These are phyloP conservation scores for Oasisia sp. DNA, from an alignment of 2,888 invertebrate genomes.

Conservation along the genomic window DNA sequence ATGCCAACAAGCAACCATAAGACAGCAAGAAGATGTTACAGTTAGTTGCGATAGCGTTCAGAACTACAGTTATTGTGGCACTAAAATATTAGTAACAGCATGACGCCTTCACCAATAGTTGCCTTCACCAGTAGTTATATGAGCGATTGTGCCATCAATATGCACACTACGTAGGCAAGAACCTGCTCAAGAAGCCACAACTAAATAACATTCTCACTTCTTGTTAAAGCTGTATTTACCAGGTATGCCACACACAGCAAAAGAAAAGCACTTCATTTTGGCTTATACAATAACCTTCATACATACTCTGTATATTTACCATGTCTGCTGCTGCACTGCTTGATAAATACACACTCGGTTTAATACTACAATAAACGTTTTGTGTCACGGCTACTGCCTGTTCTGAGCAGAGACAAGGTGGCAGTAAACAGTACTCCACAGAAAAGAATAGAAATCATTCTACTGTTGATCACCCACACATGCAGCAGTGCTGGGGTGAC, in stretches of 20 bases:
- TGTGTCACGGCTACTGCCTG: background rate
- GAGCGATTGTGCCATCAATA: background rate
- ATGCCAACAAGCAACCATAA: background rate
- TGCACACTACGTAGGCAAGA: background rate
- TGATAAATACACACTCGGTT: background rate
- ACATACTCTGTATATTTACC: background rate
- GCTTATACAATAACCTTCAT: background rate
- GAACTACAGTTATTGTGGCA: background rate
- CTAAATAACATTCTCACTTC: background rate
- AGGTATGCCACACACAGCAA: background rate
- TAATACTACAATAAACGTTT: background rate
- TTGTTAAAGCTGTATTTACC: background rate
- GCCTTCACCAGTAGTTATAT: background rate
- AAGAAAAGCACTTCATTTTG: background rate
- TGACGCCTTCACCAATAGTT: background rate
- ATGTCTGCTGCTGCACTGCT: no score
- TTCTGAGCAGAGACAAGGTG: background rate
- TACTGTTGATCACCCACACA: background rate
- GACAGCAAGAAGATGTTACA: background rate
- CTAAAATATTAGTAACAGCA: background rate
- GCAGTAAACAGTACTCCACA: background rate
- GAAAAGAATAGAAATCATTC: background rate
- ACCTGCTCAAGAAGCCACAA: background rate
- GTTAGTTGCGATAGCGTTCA: background rate
- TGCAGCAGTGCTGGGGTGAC: background rate